Conservation (phyloP, 2,113 vertebrate species). For the Platichthys flesus region DNA sequence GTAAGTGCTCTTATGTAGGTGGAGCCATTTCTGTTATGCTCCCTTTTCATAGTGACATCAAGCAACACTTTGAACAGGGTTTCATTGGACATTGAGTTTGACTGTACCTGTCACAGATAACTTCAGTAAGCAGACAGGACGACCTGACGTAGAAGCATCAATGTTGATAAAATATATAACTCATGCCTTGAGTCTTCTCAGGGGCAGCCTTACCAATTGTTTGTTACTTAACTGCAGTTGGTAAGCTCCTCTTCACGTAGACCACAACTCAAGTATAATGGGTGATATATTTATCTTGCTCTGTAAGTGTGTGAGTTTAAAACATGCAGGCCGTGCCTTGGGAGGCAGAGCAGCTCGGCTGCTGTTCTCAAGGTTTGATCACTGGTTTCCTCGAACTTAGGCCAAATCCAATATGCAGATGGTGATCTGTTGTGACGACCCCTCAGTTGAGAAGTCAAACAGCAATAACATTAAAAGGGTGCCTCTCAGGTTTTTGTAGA, state of each 20-base stretch:
- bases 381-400: neutral
- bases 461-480: neutral
- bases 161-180: no score
- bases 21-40: no score
- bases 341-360: neutral
- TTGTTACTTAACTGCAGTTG: neutral
- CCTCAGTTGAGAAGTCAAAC: neutral
- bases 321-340: neutral
- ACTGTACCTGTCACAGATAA: no score
- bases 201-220: neutral
- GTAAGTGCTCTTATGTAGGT: no score
- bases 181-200: neutral
- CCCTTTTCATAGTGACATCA: no score
- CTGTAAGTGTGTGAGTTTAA: neutral
- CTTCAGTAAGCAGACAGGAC: no score
- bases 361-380: neutral
- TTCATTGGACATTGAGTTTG: no score
- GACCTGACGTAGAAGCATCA: no score
- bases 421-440: neutral
- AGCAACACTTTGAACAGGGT: no score
- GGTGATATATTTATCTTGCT: neutral
- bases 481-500: slow-evolving; percentile 3
- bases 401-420: neutral
- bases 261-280: neutral
- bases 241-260: neutral